phyloP scores from a whole-genome alignment of 92 coral and sea anemone species.

The Actinernus sp. region DNA sequence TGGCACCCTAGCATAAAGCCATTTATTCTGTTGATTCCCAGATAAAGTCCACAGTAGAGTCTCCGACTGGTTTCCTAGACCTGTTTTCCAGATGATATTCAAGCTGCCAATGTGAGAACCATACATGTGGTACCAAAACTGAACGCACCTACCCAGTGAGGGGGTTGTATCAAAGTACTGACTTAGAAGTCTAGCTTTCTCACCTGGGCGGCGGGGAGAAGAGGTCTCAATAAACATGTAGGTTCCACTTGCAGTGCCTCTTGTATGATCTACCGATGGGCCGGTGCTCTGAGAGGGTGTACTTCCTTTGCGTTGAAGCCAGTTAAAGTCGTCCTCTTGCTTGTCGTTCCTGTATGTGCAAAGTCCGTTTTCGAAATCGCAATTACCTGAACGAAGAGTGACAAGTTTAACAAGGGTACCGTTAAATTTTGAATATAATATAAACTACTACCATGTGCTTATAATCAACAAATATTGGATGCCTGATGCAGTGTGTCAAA shows the following conservation, averaged over 20 bases:
- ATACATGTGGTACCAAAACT: conserved; percentile 98
- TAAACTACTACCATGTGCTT: too few species aligned
- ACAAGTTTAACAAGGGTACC: too few species aligned
- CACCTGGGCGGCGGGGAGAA: conserved; percentile 77
- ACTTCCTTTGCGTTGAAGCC: conserved; percentile 84
- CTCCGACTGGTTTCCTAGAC: conserved; percentile 84
- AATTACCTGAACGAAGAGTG: too few species aligned
- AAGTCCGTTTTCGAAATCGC: conserved; percentile 90
- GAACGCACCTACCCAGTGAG: conserved; percentile 67
- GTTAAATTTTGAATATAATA: too few species aligned
- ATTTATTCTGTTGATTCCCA: conserved; percentile 78
- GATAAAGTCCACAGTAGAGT: conserved; percentile 75
- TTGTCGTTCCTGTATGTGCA: conserved; percentile 89
- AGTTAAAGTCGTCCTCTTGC: conserved; percentile 89
- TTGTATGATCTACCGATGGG: conserved; percentile 91
- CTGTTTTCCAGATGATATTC: conserved; percentile 81
- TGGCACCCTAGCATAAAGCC: conserved; percentile 85
- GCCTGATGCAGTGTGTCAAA: too few species aligned
- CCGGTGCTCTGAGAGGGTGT: conserved; percentile 83
- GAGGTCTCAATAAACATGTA: conserved; percentile 98
- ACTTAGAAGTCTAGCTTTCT: conserved; percentile 83
- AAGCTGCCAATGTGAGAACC: conserved; percentile 84
- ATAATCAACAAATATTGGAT: too few species aligned
- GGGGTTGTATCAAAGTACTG: conserved; percentile 65
- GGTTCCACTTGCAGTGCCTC: conserved; percentile 80